Base-by-base conservation (phyloP, 2,113 vertebrate genomes). In the Erythrocercus mccallii region DNA sequence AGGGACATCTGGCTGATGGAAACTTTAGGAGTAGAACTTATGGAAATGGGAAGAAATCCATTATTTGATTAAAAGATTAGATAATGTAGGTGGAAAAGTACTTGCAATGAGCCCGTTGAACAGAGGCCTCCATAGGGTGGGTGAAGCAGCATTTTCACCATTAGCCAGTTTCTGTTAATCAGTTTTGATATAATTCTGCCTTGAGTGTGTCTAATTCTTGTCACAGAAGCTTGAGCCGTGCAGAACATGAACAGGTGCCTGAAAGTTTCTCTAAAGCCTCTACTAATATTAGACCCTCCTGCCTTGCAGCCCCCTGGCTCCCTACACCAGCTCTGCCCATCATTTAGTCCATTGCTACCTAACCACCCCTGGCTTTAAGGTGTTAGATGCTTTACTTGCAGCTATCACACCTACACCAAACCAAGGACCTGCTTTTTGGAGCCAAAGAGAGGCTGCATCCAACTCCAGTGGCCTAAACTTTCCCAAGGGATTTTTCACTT, bases 11-110 rank as follows among this genome's bases (percentile, higher is more conserved):
- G 97, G 97, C 92, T 84, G 92, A 94, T 0, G 2, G 86, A 83
- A 96, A 92, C 88, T 96, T 96, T 90, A 89, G 31, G 57, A 91
- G 53, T 33, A 62, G 68, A 91, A 96, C 81, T 94, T 95, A 78
- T 47, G 74, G 88, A 68, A 88, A 69, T 58, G 71, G 71, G 68
- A 96, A 81, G 77, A 94, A 86, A 96, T 92, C 45, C 86, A 92
- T 96, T 96, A 94, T 94, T 82, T 88, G 72, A 95, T 97, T 96
- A 96, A 93, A 97, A 97, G 84, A 93, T 97, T 95, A 97, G 88
- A 96, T 90, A 94, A 62, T 33, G 45, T 86, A 89, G 95, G 87
- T 94, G 71, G 87, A 93, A 88, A 95, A 84, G 5, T 80, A 95
- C 61, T 87, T 96, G 74, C 81, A 97, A 82, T 92, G 11, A 66